Evolutionary conservation across 2,888 invertebrate genomes (phyloP).

Genomic region (Drosophila lacicola): DNA sequence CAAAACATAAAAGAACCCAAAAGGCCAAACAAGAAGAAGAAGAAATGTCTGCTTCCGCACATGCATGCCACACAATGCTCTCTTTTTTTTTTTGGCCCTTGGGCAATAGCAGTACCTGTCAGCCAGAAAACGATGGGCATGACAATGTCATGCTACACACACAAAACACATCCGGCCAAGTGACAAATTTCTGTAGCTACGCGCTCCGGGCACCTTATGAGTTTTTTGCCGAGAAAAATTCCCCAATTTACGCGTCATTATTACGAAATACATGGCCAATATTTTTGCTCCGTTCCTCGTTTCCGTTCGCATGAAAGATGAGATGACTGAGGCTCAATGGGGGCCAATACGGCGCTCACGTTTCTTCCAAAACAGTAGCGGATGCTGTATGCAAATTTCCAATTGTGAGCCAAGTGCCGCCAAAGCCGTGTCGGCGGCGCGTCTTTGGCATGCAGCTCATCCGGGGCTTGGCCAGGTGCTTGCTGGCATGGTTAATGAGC

Average conservation of each 20-base stretch:
- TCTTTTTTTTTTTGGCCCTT: constrained; percentile 36
- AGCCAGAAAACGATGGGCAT: constrained; percentile 54
- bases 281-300: constrained; percentile 21
- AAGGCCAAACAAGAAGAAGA: constrained; percentile 38
- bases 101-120: constrained; percentile 66
- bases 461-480: constrained; percentile 72
- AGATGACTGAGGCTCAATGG: constrained; percentile 41
- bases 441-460: constrained; percentile 62
- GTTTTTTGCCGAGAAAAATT: constrained; percentile 53
- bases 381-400: constrained; percentile 79
- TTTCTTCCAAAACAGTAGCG: constrained; percentile 70
- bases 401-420: constrained; percentile 69
- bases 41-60: constrained; percentile 70
- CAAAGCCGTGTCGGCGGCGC: constrained; percentile 58
- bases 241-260: constrained; percentile 69
- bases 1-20: constrained; percentile 24
- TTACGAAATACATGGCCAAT: constrained; percentile 59
- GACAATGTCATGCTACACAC: constrained; percentile 67
- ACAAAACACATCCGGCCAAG: constrained; percentile 79
- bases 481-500: constrained; percentile 72
- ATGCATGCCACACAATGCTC: constrained; percentile 50
- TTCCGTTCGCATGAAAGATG: constrained; percentile 58
- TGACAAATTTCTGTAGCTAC: constrained; percentile 66
- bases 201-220: constrained; percentile 47
- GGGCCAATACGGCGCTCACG: constrained; percentile 61